A percentile compares a stretch with the other conserved stretches of the same genome.
phyloP scores from a whole-genome alignment of 2,113 vertebrate genomes.

The Eulemur macaco region DNA sequence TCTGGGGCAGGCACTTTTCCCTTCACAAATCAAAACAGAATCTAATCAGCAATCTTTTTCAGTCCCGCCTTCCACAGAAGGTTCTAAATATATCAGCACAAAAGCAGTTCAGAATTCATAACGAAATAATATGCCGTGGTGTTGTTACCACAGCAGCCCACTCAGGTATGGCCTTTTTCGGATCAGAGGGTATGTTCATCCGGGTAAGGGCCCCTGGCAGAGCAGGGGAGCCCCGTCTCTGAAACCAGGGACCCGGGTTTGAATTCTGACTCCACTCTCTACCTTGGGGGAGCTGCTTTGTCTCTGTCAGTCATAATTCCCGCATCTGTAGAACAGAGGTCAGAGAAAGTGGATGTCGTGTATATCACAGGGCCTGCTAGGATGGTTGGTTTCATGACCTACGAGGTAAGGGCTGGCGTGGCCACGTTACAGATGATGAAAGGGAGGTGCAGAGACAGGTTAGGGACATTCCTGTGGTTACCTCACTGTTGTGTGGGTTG shows the following conservation, averaged over 20 bases:
- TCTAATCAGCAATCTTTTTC: conserved; percentile 64
- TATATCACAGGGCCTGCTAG: background rate
- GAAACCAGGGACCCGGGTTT: background rate
- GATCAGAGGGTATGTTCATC: fast-evolving
- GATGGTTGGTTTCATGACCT: background rate
- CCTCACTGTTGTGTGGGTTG: background rate
- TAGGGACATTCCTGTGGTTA: background rate
- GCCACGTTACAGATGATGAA: background rate
- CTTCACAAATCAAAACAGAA: conserved; percentile 59
- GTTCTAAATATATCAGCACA: conserved; percentile 62
- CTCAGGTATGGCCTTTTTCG: background rate
- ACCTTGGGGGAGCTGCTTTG: background rate
- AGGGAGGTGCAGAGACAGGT: background rate
- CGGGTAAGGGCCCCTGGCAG: fast-evolving
- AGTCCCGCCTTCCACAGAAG: conserved; percentile 49
- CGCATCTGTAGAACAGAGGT: background rate
- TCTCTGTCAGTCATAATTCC: background rate
- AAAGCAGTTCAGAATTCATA: conserved; percentile 53
- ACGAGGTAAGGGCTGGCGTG: background rate
- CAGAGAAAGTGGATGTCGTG: background rate
- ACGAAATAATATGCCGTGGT: background rate
- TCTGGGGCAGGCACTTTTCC: conserved; percentile 30
- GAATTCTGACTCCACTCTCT: background rate
- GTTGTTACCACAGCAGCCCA: background rate
- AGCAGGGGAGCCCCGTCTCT: background rate